Evolutionary conservation across 2,797 vertebrate genomes (phyloP).

Genomic region (Chrosomus eos): DNA sequence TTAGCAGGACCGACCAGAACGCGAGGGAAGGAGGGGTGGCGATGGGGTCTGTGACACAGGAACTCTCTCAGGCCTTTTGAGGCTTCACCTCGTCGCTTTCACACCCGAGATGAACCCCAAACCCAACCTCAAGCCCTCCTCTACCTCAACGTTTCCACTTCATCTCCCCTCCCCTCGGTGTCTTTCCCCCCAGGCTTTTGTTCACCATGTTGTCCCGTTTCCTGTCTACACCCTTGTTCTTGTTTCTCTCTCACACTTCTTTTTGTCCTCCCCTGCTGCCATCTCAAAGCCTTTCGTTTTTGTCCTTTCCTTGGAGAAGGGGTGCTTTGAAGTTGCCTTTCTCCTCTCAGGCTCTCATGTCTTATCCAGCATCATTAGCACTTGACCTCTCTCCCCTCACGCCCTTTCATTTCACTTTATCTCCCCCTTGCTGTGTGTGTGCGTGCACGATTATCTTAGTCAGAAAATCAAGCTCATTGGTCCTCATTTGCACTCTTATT

Average conservation of each 20-base stretch:
- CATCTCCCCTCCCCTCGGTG: conserved; percentile 63
- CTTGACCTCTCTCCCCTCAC: conserved; percentile 71
- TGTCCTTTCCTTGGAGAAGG: not conserved
- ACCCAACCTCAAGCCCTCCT: conserved; percentile 50
- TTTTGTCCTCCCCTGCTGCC: conserved; percentile 65
- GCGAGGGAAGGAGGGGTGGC: conserved; percentile 33
- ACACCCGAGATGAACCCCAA: conserved; percentile 71
- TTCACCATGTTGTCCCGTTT: conserved; percentile 71
- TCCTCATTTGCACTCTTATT: conserved; percentile 41
- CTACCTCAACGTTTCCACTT: conserved; percentile 63
- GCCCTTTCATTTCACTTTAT: conserved; percentile 73
- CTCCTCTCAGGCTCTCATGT: conserved; percentile 47
- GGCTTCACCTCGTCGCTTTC: conserved; percentile 72
- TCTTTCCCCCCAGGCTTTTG: conserved; percentile 69
- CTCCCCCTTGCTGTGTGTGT: conserved; percentile 59
- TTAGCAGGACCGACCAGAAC: conserved; percentile 70
- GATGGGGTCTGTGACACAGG: conserved; percentile 73
- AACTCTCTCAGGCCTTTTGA: conserved; percentile 74
- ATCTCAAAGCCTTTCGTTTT: conserved; percentile 53
- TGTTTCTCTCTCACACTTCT: conserved; percentile 36
- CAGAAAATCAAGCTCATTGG: conserved; percentile 40
- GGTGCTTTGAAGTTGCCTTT: conserved; percentile 46
- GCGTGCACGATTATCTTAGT: conserved; percentile 42
- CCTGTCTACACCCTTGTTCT: conserved; percentile 58
- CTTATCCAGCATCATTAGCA: conserved; percentile 75